Evolutionary conservation across 2,888 invertebrate species (phyloP).

Genomic region (Schrankia costaestrigalis): DNA sequence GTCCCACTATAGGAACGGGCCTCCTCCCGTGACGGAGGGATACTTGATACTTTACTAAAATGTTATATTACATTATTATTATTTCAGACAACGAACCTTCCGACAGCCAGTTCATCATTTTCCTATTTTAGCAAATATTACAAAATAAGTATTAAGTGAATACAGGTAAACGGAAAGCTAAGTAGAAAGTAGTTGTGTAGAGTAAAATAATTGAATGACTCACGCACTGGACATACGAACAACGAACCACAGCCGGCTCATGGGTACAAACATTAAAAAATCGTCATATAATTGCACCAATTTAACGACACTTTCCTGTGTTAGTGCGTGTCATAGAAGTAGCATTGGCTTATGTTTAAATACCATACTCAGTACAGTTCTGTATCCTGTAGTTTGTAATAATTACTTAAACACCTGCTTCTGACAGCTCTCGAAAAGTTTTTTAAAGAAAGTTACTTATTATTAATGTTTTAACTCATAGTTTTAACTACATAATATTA

Average conservation of each 20-base stretch:
- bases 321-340: slow-evolving; percentile 33
- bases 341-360: slow-evolving; percentile 29
- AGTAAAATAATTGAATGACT: slow-evolving; percentile 55
- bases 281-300: slow-evolving; percentile 53
- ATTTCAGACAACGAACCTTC: slow-evolving; percentile 25
- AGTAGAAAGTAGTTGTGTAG: slow-evolving; percentile 61
- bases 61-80: too few species aligned
- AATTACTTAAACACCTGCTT: too few species aligned
- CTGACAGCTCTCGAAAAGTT: too few species aligned
- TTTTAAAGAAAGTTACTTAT: too few species aligned
- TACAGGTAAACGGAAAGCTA: slow-evolving; percentile 52
- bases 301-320: slow-evolving; percentile 42
- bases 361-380: slow-evolving; percentile 26
- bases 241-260: slow-evolving; percentile 18
- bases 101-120: slow-evolving; percentile 45
- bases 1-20: too few species aligned
- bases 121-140: slow-evolving; percentile 71
- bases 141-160: slow-evolving; percentile 56
- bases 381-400: slow-evolving; percentile 33
- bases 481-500: too few species aligned
- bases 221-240: slow-evolving; percentile 45
- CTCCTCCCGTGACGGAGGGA: too few species aligned
- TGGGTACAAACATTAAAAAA: slow-evolving; percentile 53
- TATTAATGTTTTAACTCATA: too few species aligned
- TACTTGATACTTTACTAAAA: too few species aligned